phyloP scores from a whole-genome alignment of 2,797 vertebrate species.

The Thaleichthys pacificus region DNA sequence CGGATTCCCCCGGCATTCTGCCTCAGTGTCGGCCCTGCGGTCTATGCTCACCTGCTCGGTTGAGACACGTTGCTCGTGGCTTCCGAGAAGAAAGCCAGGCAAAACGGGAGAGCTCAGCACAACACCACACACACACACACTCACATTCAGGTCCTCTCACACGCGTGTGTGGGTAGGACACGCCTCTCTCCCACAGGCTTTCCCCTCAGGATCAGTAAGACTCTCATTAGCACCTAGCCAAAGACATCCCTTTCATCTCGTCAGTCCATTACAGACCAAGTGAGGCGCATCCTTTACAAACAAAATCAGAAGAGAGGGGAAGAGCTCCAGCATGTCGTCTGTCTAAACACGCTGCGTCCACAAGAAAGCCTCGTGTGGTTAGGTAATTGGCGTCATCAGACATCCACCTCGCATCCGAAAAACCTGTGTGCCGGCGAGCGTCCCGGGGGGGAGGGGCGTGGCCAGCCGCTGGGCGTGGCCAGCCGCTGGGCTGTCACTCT shows the following conservation, averaged over 20 bases:
- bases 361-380: conserved; percentile 58
- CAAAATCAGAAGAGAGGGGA: conserved; percentile 58
- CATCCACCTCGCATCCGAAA: conserved; percentile 36
- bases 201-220: conserved; percentile 54
- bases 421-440: conserved; percentile 20
- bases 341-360: conserved; percentile 54
- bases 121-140: conserved; percentile 6
- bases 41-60: conserved; percentile 61
- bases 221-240: conserved; percentile 68
- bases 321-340: conserved; percentile 51
- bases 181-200: conserved; percentile 45
- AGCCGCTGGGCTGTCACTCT: conserved; percentile 15
- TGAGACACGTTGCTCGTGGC: conserved; percentile 67
- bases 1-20: conserved; percentile 72
- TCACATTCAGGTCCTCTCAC: neutral
- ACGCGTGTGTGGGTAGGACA: conserved; percentile 42
- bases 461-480: too few relatives aligned
- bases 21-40: conserved; percentile 48
- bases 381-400: conserved; percentile 61
- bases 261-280: conserved; percentile 54
- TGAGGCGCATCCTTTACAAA: conserved; percentile 58
- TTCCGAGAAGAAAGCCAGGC: conserved; percentile 67
- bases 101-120: conserved; percentile 54
- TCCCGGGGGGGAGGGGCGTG: conserved; percentile 4
- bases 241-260: conserved; percentile 59